A percentile compares a stretch with the other conserved stretches of the same genome.
These are phyloP conservation scores for Pheosia gnoma DNA, from an alignment of 2,888 invertebrate species.

Conservation along the genomic window DNA sequence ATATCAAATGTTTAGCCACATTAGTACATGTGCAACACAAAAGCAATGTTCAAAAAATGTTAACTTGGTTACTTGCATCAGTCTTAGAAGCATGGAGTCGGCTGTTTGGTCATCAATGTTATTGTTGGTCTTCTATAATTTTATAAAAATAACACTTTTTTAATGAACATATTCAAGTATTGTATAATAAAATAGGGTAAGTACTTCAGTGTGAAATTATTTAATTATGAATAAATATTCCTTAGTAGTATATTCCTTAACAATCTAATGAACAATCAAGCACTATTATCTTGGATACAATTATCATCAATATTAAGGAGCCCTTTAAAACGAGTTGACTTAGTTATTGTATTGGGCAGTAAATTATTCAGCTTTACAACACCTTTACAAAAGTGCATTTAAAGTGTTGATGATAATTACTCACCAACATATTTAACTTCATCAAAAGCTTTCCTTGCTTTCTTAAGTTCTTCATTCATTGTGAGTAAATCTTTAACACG, in stretches of 20 bases:
- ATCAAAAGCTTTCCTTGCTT: conserved; percentile 99
- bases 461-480: conserved; percentile 99
- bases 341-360: no score
- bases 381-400: no score
- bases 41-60: conserved; percentile 65
- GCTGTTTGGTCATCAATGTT: conserved; percentile 66
- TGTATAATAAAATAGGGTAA: conserved; percentile 18
- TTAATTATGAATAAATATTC: no score
- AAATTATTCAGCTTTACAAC: no score
- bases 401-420: conserved; percentile 36
- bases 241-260: no score
- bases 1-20: conserved; percentile 11
- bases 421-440: conserved; percentile 98
- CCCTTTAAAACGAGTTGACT: no score
- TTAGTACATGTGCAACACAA: conserved; percentile 60
- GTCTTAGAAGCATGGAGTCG: conserved; percentile 74
- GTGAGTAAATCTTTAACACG: conserved; percentile 97
- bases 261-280: no score
- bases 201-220: conserved; percentile 13
- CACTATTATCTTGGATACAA: no score
- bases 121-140: conserved; percentile 82
- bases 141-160: conserved; percentile 49
- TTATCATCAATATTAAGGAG: no score
- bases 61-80: conserved; percentile 80
- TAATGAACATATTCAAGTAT: conserved; percentile 3